phyloP scores from a whole-genome alignment of 2,888 invertebrate species.

The Harmothoe impar region DNA sequence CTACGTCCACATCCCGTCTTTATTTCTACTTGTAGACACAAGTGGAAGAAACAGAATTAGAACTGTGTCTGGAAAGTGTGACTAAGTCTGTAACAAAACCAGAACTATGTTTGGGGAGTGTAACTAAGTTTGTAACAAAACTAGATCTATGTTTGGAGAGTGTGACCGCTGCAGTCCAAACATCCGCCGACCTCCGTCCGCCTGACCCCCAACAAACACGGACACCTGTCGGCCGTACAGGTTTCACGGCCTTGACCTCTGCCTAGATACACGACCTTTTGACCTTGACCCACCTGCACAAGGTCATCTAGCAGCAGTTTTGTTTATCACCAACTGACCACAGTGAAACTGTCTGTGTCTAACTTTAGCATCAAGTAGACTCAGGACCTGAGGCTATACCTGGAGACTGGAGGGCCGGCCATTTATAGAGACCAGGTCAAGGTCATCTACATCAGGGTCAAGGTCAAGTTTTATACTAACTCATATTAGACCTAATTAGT shows the following conservation, averaged over 20 bases:
- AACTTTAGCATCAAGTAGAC: too few relatives aligned
- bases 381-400: too few relatives aligned
- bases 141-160: conserved; percentile 3
- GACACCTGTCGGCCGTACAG: background rate
- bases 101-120: too few relatives aligned
- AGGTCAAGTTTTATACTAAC: background rate
- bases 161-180: background rate
- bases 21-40: too few relatives aligned
- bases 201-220: background rate
- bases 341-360: too few relatives aligned
- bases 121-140: background rate
- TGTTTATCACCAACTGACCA: background rate
- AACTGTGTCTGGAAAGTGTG: too few relatives aligned
- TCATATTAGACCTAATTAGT: too few relatives aligned
- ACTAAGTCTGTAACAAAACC: too few relatives aligned
- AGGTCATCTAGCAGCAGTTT: background rate
- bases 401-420: background rate
- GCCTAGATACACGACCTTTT: background rate
- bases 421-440: background rate
- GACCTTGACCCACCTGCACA: background rate
- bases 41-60: too few relatives aligned
- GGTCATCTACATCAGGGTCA: background rate
- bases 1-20: too few relatives aligned
- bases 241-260: conserved; percentile 6
- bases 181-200: background rate